Base-by-base conservation (phyloP, 2,888 invertebrate species). In the Hofmannophila pseudospretella region DNA sequence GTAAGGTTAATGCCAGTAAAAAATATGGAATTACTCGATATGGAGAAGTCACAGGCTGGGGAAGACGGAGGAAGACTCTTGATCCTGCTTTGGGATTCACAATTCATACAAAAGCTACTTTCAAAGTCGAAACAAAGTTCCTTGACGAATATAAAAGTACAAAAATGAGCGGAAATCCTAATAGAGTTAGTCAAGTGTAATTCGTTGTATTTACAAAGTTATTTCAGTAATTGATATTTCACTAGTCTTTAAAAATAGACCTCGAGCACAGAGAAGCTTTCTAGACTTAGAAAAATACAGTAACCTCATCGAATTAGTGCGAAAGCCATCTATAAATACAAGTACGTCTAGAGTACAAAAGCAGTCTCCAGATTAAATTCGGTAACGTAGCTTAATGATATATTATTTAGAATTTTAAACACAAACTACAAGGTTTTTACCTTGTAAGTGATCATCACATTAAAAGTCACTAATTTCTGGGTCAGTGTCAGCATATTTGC, bases 401-500 rank as follows among this genome's bases (percentile, higher is more conserved):
- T 58, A 58, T 56, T 67, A 69, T 64, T 67, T 67, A 60, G 64
- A 66, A 58, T 65, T 63, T 55, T 43, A 58, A 50, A 64, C 47
- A 46, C 36, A 41, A 50, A 47, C 48, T 58, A 53, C 46, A 46
- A 47, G 19, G 28, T 41, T 47, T 52, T 45, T 47, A 51, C 41
- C 44, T 41, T 43, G 19, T n/a, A 26, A 27, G 36, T 36, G 44
- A 45, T 38, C 29, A 43, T 54, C 42, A 44, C 44, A 46, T 73
- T 80, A 89, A 63, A 90, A 90, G 66, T 90, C 90, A 72, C 90
- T 90, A 49, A 90, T 89, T 81, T 90, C 90, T 41, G 90, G 90
- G 65, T 90, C 90, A 45, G 90, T 90, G 63, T 93, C 92, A 43
- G 92, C 92, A 71, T 93, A 92, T 71, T 93, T 92, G 84, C 93